A percentile compares a stretch with the other conserved stretches of the same genome.
phyloP scores from a whole-genome alignment of 2,888 invertebrate species.

The Ornithoptera priamus region DNA sequence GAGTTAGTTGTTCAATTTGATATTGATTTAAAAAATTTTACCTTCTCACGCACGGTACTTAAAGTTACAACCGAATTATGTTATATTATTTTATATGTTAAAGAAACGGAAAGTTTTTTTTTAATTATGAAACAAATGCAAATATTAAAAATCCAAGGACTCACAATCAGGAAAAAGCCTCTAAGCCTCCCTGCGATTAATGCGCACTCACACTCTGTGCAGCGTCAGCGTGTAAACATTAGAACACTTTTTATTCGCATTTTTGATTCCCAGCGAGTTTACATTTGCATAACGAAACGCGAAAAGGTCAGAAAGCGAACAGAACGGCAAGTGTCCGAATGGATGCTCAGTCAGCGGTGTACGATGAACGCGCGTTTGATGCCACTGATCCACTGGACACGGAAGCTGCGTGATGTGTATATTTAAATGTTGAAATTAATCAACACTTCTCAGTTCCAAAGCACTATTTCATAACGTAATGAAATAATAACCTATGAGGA shows the following conservation, averaged over 20 bases:
- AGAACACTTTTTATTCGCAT: slow-evolving; percentile 76
- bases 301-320: slow-evolving; percentile 79
- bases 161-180: slow-evolving; percentile 18
- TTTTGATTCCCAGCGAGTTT: slow-evolving; percentile 69
- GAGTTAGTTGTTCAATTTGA: no score
- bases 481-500: no score
- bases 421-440: not conserved
- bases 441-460: not conserved
- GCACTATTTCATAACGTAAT: no score
- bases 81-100: not conserved
- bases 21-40: no score
- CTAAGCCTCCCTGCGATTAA: slow-evolving; percentile 55
- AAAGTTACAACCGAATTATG: not conserved
- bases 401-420: not conserved
- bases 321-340: slow-evolving; percentile 76
- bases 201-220: slow-evolving; percentile 73
- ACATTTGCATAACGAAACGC: slow-evolving; percentile 78
- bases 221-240: slow-evolving; percentile 75
- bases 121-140: not conserved
- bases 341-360: slow-evolving; percentile 72
- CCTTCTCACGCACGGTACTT: no score
- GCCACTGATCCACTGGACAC: not conserved
- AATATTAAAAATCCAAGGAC: not conserved
- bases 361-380: slow-evolving; percentile 46
- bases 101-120: not conserved